Conservation (phyloP, 2,888 invertebrate species). For the Erebia palarica region DNA sequence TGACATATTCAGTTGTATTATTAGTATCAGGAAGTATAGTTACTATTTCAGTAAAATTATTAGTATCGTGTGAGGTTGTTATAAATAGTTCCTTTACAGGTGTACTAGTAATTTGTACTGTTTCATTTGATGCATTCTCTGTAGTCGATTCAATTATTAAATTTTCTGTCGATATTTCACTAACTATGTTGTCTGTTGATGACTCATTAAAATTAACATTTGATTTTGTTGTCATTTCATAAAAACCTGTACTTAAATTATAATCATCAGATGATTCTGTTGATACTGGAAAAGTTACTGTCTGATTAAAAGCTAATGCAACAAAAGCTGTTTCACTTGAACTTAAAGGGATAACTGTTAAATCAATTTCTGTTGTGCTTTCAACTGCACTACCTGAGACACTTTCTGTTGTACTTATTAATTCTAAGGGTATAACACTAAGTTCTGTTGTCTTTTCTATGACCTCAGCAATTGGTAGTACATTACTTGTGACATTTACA, state of each 20-base stretch:
- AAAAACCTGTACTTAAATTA: conserved; percentile 45
- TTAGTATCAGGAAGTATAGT: neutral
- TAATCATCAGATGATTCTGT: conserved; percentile 51
- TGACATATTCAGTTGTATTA: conserved; percentile 16
- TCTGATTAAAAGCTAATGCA: conserved; percentile 56
- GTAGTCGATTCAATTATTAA: neutral
- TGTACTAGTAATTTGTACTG: neutral
- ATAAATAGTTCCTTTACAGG: neutral
- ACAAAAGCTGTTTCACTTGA: conserved; percentile 55
- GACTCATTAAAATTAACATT: conserved; percentile 20
- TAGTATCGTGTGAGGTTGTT: neutral
- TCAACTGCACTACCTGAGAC: conserved; percentile 56
- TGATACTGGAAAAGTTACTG: conserved; percentile 60
- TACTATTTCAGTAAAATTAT: neutral
- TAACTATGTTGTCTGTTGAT: neutral
- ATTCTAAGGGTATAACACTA: conserved; percentile 71
- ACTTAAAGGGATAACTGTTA: conserved; percentile 69
- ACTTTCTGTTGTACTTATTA: conserved; percentile 70
- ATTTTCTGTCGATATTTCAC: neutral
- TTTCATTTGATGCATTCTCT: conserved; percentile 3
- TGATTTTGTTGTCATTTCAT: conserved; percentile 43
- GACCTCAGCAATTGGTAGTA: conserved; percentile 33
- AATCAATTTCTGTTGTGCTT: conserved; percentile 64
- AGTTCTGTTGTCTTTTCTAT: conserved; percentile 52
- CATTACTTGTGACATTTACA: conserved; percentile 26